Evolutionary conservation across 92 coral and sea anemone genomes (phyloP), one percentile per base, ranked within the genome.

Genomic region (Epizoanthus scotinus): DNA sequence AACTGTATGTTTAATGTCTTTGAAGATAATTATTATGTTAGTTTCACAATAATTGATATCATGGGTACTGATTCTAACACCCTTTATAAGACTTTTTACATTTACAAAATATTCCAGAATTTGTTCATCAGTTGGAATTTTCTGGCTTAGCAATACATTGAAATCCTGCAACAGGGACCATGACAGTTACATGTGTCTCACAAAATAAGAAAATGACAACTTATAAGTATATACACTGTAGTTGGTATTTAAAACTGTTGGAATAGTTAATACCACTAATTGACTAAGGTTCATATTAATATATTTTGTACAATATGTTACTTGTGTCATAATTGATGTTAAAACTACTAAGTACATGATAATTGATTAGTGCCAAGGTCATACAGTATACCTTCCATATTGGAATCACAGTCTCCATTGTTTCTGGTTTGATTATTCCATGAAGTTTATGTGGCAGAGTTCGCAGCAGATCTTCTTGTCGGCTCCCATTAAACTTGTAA

Each of bases 401-500:
- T 62, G 71, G 50, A 8, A 71, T 58, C 70, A 82, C 81, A 3
- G 86, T 54, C 22, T 70, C 86, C 36, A 62, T 57, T 80, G 47
- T 26, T 29, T n/a, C 34, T 52, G 79, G 86, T 34, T 82, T 82
- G 55, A 71, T 56, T 27, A 82, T 59, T 22, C 80, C 80, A 54
- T 22, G 58, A 17, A 82, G 81, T 58, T 82, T 82, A 3, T 36
- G 68, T 53, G 89, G 90, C 10, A 85, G 73, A 34, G 31, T 61
- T 81, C 62, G 67, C 47, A 85, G 84, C 53, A 89, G 85, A 86
- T 70, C 71, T 82, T 86, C 78, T 89, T 89, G 72, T 89, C 90
- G 14, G 92, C 68, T 5, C 92, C 92, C 92, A 89, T 89, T 18
- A 86, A 56, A 61, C 92, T 89, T 59, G 90, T 89, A 28, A 89